Evolutionary conservation across 2,888 invertebrate genomes (phyloP).

Genomic region (Agrochola circellaris): DNA sequence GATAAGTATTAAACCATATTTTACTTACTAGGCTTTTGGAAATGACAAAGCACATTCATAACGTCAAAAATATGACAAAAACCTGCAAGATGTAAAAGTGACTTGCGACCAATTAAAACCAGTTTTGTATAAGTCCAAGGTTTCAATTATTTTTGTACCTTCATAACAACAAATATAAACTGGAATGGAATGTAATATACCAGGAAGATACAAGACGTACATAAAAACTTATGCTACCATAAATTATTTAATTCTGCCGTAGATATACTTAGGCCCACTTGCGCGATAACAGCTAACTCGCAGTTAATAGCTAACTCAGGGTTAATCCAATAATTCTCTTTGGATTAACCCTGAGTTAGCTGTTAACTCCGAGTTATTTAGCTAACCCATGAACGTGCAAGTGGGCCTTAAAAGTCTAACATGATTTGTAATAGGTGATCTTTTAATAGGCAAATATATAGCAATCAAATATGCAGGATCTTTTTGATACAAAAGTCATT

Average conservation of each 20-base stretch:
- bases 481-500: neutral
- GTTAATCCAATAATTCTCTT: too few species aligned
- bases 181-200: conserved; percentile 19
- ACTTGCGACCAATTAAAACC: conserved; percentile 46
- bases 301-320: too few species aligned
- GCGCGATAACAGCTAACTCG: too few species aligned
- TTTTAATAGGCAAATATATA: neutral
- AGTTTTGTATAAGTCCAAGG: conserved; percentile 48
- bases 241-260: conserved; percentile 7
- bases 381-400: too few species aligned
- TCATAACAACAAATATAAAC: conserved; percentile 12
- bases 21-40: neutral
- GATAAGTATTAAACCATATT: neutral
- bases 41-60: neutral
- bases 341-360: too few species aligned
- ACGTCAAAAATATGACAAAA: conserved; percentile 7
- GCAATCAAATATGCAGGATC: neutral
- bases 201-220: conserved; percentile 37
- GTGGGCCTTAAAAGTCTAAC: neutral
- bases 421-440: neutral
- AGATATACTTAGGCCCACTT: too few species aligned
- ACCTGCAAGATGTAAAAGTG: conserved; percentile 22
- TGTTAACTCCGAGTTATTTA: too few species aligned
- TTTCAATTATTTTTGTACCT: conserved; percentile 26
- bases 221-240: conserved; percentile 15